Conservation (phyloP, 2,113 vertebrate genomes). For the Axis porcinus region DNA sequence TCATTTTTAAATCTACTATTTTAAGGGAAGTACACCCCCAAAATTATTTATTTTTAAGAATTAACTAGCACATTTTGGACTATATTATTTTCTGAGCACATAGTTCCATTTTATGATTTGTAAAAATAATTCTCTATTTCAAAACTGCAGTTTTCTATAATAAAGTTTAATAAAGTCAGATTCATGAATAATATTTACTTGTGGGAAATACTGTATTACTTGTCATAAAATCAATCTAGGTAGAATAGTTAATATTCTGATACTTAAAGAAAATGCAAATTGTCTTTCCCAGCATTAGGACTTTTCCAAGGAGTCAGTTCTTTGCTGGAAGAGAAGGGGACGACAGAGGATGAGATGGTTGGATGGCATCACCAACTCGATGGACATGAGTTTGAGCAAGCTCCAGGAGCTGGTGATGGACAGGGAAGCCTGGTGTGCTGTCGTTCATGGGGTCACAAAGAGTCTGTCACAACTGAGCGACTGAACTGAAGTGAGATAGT, state of each 20-base stretch:
- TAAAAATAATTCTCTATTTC: neutral
- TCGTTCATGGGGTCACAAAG: neutral
- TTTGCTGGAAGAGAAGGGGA: neutral
- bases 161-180: neutral
- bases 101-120: neutral
- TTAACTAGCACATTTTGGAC: neutral
- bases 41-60: neutral
- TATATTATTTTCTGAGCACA: neutral
- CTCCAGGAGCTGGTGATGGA: neutral
- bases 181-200: neutral
- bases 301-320: neutral
- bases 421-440: neutral
- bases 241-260: neutral
- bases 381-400: neutral
- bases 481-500: neutral
- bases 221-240: neutral
- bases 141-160: neutral
- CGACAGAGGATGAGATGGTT: neutral
- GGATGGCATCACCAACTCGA: neutral
- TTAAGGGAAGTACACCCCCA: neutral
- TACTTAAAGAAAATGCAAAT: neutral
- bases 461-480: accelerated
- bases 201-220: neutral
- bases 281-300: neutral
- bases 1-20: neutral